Evolutionary conservation across 64 coral and sea anemone species (phyloP).

Genomic region (Cladopsammia gracilis): DNA sequence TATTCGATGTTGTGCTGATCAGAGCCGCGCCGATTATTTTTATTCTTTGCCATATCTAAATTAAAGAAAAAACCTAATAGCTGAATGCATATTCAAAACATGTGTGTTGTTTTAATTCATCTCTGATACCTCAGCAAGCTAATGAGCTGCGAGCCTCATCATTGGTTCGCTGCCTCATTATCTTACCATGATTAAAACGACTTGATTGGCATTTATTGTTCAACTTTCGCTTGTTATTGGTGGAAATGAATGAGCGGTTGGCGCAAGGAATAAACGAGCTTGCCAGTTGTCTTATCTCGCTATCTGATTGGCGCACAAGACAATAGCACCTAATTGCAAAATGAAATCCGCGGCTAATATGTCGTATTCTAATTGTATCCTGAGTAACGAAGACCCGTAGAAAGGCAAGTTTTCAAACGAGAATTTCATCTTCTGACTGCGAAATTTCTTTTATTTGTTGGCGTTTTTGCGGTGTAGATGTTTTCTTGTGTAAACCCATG

Average conservation of each 20-base stretch:
- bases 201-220: slow-evolving; percentile 74
- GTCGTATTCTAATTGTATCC: slow-evolving; percentile 71
- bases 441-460: neutral
- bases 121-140: slow-evolving; percentile 48
- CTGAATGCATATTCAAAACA: neutral
- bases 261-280: slow-evolving; percentile 59
- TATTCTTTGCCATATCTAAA: neutral
- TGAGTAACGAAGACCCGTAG: slow-evolving; percentile 29
- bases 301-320: slow-evolving; percentile 41
- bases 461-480: slow-evolving; percentile 20
- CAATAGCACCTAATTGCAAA: slow-evolving; percentile 87
- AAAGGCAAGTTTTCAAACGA: slow-evolving; percentile 31
- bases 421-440: neutral
- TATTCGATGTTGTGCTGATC: neutral
- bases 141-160: slow-evolving; percentile 6
- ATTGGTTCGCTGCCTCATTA: slow-evolving; percentile 67
- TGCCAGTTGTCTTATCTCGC: slow-evolving; percentile 41
- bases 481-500: neutral
- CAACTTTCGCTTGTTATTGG: slow-evolving; percentile 45
- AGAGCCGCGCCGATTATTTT: neutral
- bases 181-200: slow-evolving; percentile 69
- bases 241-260: slow-evolving; percentile 53
- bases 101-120: neutral
- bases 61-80: neutral
- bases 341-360: slow-evolving; percentile 85